Evolutionary conservation across 64 coral and sea anemone genomes (phyloP), one percentile per base, ranked within the genome.

Genomic region (Acropora tenuis): DNA sequence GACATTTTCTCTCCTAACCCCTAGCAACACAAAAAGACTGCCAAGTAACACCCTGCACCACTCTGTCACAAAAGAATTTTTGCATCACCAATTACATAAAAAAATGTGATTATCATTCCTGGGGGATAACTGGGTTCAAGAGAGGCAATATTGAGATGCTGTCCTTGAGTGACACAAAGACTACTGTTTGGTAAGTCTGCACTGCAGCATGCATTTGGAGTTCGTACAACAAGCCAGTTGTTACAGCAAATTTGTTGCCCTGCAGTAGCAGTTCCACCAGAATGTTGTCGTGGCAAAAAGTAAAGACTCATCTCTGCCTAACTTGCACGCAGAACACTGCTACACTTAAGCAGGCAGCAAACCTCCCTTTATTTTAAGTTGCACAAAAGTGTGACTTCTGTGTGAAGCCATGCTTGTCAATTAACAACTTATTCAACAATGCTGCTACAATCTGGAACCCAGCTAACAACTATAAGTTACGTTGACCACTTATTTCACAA

Each of bases 301-400:
- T 80, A 0, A 90, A 84, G 88, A 90, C 87, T 43, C 88, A 94
- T 55, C 48, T 94, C 1, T 94, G 87, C 77, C 41, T 72, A 2
- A 94, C 75, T 13, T 94, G 93, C 50, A 88, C 86, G 74, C 47
- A 90, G 30, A 90, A 94, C 59, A 94, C 73, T 8, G 79, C 68
- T 16, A 86, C 60, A 19, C 48, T 94, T 41, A 45, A 63, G 12
- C 16, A 76, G 42, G 30, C 83, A 80, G 15, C 84, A 76, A 2
- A 76, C 75, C 2, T 84, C 83, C 5, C 87, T 93, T 3, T 90
- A 90, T 73, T 90, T 90, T 41, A 90, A 90, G 71, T 77, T 10
- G 19, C 60, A 1, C 11, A 6, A 12, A 89, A 78, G 43, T 87
- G 84, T 67, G 3, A 67, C 53, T 89, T 3, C 11, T 15, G 60